phyloP scores from a whole-genome alignment of 2,113 vertebrate genomes.

The Galbula dea region DNA sequence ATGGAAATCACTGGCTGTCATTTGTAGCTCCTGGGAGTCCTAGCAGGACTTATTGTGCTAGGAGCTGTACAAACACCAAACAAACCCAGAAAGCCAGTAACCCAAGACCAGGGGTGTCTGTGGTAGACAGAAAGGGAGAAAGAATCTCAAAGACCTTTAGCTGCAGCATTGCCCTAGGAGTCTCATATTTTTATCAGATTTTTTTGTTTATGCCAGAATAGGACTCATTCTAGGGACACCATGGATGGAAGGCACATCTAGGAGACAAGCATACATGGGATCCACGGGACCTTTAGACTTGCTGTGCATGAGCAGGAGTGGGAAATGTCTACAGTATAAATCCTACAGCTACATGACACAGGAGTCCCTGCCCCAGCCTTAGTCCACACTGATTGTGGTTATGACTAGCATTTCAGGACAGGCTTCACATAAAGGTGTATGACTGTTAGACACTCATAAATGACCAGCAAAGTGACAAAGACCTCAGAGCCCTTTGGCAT shows the following conservation, averaged over 20 bases:
- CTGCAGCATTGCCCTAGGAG: neutral
- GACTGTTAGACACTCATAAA: neutral
- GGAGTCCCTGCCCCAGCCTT: neutral
- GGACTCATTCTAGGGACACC: neutral
- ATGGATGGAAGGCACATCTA: neutral
- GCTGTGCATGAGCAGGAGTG: neutral
- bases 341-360: neutral
- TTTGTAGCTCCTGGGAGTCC: neutral
- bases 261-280: neutral
- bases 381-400: rapidly evolving
- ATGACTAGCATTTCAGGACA: neutral
- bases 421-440: neutral
- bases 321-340: neutral
- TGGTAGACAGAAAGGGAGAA: neutral
- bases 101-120: neutral
- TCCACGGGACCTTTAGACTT: neutral
- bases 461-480: neutral
- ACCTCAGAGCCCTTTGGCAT: neutral
- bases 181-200: neutral
- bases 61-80: neutral
- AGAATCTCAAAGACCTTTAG: neutral
- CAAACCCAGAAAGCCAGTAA: neutral
- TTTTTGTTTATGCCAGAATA: neutral
- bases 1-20: neutral
- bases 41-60: neutral